Evolutionary conservation across 2,113 vertebrate species (phyloP).

Genomic region (Catharus minimus): DNA sequence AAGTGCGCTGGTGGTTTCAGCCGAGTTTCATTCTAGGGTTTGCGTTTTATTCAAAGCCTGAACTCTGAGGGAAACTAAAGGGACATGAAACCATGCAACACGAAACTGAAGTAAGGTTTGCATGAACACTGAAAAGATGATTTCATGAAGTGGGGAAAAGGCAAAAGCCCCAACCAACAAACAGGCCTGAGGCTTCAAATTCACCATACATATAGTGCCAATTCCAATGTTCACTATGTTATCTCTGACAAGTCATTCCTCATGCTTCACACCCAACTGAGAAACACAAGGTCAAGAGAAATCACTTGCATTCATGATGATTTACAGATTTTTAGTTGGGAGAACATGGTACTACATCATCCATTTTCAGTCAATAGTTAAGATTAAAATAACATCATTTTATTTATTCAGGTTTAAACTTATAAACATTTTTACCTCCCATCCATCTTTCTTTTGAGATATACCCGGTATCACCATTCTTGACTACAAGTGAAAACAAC

Average conservation of each 20-base stretch:
- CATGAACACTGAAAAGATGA: not conserved
- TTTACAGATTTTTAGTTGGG: not conserved
- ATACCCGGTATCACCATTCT: conserved; percentile 32
- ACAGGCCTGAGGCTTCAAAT: not conserved
- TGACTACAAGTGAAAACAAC: conserved; percentile 50
- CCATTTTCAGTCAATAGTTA: conserved; percentile 37
- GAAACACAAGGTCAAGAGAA: not conserved
- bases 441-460: conserved; percentile 33
- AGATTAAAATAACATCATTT: conserved; percentile 59
- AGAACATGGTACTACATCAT: not conserved
- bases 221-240: not conserved
- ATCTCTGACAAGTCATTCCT: not conserved
- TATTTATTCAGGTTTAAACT: conserved; percentile 48
- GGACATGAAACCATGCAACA: not conserved
- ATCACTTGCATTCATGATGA: not conserved
- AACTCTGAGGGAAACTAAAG: not conserved
- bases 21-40: not conserved
- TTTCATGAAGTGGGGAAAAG: not conserved
- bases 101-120: conserved; percentile 4
- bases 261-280: not conserved
- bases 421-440: conserved; percentile 34
- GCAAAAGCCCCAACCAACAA: not conserved
- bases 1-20: conserved; percentile 16
- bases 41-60: not conserved
- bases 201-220: not conserved